phyloP scores from a whole-genome alignment of 2,888 invertebrate species.

The Pollenia angustigena region DNA sequence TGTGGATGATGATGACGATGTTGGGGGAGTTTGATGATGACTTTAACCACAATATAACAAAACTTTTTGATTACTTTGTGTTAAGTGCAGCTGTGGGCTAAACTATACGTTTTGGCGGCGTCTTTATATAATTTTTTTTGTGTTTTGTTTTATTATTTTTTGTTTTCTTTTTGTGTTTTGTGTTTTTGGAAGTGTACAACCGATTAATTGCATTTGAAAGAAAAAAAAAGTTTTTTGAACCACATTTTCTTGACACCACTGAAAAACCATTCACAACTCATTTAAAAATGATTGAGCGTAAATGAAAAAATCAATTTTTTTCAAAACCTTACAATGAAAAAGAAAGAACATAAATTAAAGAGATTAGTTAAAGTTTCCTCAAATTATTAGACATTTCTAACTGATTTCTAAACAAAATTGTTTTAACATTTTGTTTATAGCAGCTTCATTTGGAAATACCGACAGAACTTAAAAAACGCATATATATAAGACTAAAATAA shows the following conservation, averaged over 20 bases:
- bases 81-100: constrained; percentile 80
- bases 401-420: no score
- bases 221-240: not conserved
- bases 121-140: constrained; percentile 23
- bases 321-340: no score
- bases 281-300: no score
- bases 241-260: constrained; percentile 30
- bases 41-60: constrained; percentile 79
- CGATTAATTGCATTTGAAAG: constrained; percentile 53
- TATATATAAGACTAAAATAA: no score
- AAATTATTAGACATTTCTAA: no score
- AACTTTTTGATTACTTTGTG: constrained; percentile 82
- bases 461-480: no score
- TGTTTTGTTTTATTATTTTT: not conserved
- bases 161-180: not conserved
- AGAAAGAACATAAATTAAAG: no score
- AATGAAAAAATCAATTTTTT: no score
- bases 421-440: no score
- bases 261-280: constrained; percentile 5
- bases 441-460: no score
- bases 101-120: constrained; percentile 39
- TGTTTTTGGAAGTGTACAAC: constrained; percentile 16
- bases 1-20: constrained; percentile 39
- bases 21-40: constrained; percentile 61
- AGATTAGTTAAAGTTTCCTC: no score